Evolutionary conservation across 2,797 vertebrate genomes (phyloP).

Genomic region (Esox masquinongy): DNA sequence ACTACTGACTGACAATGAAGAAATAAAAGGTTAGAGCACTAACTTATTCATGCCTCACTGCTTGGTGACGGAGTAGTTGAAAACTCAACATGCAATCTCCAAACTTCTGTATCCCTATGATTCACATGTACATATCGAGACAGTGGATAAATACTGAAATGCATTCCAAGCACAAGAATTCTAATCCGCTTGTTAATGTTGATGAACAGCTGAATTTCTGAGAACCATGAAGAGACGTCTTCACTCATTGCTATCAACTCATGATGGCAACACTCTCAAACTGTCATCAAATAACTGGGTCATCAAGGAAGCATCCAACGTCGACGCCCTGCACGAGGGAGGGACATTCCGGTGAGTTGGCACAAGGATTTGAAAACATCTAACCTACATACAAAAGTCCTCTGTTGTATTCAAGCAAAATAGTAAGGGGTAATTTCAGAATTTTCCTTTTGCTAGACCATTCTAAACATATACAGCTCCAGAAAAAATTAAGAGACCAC

Average conservation of each 20-base stretch:
- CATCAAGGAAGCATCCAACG: slow-evolving; percentile 84
- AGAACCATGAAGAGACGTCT: slow-evolving; percentile 79
- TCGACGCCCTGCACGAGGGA: slow-evolving; percentile 91
- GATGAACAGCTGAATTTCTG: slow-evolving; percentile 80
- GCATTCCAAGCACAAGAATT: background rate
- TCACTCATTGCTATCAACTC: slow-evolving; percentile 71
- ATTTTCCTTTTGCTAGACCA: background rate
- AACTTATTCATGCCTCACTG: background rate
- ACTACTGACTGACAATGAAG: slow-evolving; percentile 73
- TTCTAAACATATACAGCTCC: too few relatives aligned
- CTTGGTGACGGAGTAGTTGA: background rate
- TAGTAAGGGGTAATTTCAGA: too few relatives aligned
- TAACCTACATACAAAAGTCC: background rate
- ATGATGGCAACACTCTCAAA: slow-evolving; percentile 68
- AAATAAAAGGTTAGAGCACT: slow-evolving; percentile 67
- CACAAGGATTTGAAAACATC: background rate
- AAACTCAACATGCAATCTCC: background rate
- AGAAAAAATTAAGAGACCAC: too few relatives aligned
- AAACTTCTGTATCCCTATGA: background rate
- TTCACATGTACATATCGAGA: background rate
- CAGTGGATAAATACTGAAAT: background rate
- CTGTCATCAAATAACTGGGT: slow-evolving; percentile 81
- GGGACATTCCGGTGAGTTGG: slow-evolving; percentile 89
- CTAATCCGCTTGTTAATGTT: slow-evolving; percentile 3
- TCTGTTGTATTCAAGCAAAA: background rate